Evolutionary conservation across 2,888 invertebrate genomes (phyloP).

Genomic region (Sympetrum striolatum): DNA sequence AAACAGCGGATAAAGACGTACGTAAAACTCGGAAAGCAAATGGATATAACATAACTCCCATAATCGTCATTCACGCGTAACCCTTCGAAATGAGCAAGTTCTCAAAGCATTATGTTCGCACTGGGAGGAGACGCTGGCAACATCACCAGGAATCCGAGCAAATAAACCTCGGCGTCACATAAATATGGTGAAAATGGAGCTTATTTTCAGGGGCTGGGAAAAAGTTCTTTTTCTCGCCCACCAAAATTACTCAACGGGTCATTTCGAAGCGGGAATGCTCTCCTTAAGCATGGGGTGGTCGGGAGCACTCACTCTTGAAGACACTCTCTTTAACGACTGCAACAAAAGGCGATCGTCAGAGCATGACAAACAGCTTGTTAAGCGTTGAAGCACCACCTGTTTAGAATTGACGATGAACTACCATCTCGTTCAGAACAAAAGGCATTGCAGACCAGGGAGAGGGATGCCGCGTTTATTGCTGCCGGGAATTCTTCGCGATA

Average conservation of each 20-base stretch:
- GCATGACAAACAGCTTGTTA: constrained; percentile 5
- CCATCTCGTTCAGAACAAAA: not conserved
- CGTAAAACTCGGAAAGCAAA: not conserved
- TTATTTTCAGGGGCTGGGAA: constrained; percentile 34
- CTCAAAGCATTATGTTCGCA: constrained; percentile 18
- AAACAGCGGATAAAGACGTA: not conserved
- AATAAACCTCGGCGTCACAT: constrained; percentile 26
- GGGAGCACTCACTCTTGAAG: constrained; percentile 9
- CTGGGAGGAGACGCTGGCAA: not conserved
- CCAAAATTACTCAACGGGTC: constrained; percentile 40
- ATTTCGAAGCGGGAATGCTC: constrained; percentile 16
- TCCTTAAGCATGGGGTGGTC: not conserved
- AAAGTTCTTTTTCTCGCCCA: constrained; percentile 15
- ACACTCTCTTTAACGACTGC: constrained; percentile 25
- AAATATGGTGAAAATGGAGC: constrained; percentile 38
- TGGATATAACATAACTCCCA: not conserved
- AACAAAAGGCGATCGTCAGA: constrained; percentile 18
- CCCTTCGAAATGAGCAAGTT: not conserved
- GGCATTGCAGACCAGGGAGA: not conserved
- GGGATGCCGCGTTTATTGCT: not conserved
- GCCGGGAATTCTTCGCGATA: too few species aligned
- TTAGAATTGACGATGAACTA: not conserved
- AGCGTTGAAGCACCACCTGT: constrained; percentile 38
- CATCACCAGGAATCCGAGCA: not conserved
- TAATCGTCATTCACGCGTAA: not conserved